Conservation (phyloP, 1,140 invertebrate genomes). For the Lordiphosa clarofinis region DNA sequence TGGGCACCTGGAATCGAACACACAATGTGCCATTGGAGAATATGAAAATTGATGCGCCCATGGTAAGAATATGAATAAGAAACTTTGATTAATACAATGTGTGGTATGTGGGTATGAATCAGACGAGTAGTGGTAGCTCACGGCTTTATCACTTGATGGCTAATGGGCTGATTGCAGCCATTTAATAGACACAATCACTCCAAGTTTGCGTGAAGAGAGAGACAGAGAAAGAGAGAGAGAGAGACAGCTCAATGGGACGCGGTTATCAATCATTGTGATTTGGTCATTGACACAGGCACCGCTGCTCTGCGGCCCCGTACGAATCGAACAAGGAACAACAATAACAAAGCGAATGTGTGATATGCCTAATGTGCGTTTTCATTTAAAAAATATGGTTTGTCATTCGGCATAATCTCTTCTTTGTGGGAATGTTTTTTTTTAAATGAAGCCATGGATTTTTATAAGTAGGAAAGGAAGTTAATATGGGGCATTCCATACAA, state of each 20-base stretch:
- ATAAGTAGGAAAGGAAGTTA: too few relatives aligned
- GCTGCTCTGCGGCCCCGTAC: too few relatives aligned
- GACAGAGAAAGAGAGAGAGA: background rate
- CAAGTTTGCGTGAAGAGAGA: background rate
- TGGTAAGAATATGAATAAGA: slow-evolving; percentile 80
- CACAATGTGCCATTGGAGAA: slow-evolving; percentile 84
- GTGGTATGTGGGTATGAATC: slow-evolving; percentile 48
- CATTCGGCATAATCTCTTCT: too few relatives aligned
- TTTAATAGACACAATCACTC: slow-evolving; percentile 29
- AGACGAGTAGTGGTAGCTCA: slow-evolving; percentile 13
- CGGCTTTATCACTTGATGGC: slow-evolving; percentile 38
- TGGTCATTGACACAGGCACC: slow-evolving; percentile 49
- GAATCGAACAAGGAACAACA: background rate
- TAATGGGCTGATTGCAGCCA: slow-evolving; percentile 11
- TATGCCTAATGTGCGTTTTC: too few relatives aligned
- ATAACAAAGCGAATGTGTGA: too few relatives aligned
- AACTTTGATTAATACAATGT: slow-evolving; percentile 47
- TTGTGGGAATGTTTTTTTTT: too few relatives aligned
- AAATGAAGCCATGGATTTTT: too few relatives aligned
- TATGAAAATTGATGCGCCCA: slow-evolving; percentile 90
- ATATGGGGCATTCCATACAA: too few relatives aligned
- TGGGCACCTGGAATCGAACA: slow-evolving; percentile 82
- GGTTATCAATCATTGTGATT: slow-evolving; percentile 49
- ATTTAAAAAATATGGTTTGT: too few relatives aligned
- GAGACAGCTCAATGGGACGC: background rate